Conservation (phyloP, 37 sponge, comb jelly and placozoan species). For the Cliona cf. orientalis region DNA sequence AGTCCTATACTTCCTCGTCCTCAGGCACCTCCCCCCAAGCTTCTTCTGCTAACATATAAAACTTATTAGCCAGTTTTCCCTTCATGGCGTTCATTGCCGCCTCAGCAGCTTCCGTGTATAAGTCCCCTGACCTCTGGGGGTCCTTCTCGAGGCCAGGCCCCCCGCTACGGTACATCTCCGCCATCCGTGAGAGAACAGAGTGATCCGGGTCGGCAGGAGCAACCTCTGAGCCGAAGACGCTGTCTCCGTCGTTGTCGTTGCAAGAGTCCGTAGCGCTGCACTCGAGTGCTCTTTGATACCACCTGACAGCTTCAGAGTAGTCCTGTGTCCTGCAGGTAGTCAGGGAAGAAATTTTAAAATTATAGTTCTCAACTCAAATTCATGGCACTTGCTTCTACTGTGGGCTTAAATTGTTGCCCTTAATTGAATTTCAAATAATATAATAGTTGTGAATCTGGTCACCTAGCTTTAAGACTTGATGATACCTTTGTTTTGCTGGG, state of each 20-base stretch:
- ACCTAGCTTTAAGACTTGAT: too few relatives aligned
- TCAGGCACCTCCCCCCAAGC: constrained; percentile 65
- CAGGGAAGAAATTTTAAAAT: neutral
- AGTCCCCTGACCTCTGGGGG: constrained; percentile 65
- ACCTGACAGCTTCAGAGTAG: constrained; percentile 59
- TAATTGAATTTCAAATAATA: too few relatives aligned
- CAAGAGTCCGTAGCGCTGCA: neutral
- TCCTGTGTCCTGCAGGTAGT: neutral
- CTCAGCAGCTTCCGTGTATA: constrained; percentile 85
- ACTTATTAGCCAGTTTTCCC: constrained; percentile 87
- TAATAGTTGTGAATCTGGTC: too few relatives aligned
- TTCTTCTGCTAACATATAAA: constrained; percentile 86
- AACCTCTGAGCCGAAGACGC: neutral
- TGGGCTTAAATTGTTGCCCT: neutral
- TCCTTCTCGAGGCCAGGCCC: constrained; percentile 42
- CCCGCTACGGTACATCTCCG: constrained; percentile 68
- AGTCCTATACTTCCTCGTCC: too few relatives aligned
- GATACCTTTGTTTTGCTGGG: neutral
- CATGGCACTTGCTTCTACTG: neutral
- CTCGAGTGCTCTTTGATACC: constrained; percentile 65
- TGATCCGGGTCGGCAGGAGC: constrained; percentile 47
- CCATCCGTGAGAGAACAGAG: constrained; percentile 62
- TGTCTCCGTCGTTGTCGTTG: neutral
- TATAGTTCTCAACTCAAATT: neutral
- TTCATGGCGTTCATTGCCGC: constrained; percentile 85